Conservation (phyloP, 2,888 invertebrate genomes). For the Dolichopus griseipennis region DNA sequence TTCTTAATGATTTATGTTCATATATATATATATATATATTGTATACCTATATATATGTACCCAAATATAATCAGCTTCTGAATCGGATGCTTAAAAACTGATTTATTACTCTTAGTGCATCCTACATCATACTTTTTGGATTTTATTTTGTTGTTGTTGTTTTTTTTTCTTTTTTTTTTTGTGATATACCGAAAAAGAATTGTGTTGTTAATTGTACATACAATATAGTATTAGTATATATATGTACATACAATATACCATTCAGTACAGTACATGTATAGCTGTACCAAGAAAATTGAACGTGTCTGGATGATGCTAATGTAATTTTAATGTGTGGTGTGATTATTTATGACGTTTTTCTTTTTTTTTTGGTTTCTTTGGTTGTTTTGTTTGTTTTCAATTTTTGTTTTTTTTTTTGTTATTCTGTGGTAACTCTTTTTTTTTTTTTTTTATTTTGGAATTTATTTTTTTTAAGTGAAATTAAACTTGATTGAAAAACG, state of each 20-base stretch:
- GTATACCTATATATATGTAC: too few relatives aligned
- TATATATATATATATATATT: too few relatives aligned
- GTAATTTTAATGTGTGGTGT: slow-evolving; percentile 6
- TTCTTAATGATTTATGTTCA: too few relatives aligned
- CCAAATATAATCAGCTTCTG: background rate
- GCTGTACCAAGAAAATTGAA: background rate
- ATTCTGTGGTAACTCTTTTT: background rate
- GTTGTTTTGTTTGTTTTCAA: background rate
- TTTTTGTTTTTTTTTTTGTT: background rate
- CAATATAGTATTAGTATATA: too few relatives aligned
- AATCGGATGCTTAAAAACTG: slow-evolving; percentile 4
- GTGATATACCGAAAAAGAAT: too few relatives aligned
- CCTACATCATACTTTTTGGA: background rate
- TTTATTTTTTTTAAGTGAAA: background rate
- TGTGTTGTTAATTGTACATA: too few relatives aligned
- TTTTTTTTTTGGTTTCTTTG: background rate
- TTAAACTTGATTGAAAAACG: background rate
- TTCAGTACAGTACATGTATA: background rate
- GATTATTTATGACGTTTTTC: slow-evolving; percentile 6
- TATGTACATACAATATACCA: too few relatives aligned
- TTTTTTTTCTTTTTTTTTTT: too few relatives aligned
- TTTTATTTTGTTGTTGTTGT: too few relatives aligned
- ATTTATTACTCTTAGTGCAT: slow-evolving; percentile 1
- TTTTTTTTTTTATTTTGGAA: too few relatives aligned
- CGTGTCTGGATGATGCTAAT: slow-evolving; percentile 1